Evolutionary conservation across 2,797 vertebrate genomes (phyloP).

Genomic region (Stomatorhinus walkeri): DNA sequence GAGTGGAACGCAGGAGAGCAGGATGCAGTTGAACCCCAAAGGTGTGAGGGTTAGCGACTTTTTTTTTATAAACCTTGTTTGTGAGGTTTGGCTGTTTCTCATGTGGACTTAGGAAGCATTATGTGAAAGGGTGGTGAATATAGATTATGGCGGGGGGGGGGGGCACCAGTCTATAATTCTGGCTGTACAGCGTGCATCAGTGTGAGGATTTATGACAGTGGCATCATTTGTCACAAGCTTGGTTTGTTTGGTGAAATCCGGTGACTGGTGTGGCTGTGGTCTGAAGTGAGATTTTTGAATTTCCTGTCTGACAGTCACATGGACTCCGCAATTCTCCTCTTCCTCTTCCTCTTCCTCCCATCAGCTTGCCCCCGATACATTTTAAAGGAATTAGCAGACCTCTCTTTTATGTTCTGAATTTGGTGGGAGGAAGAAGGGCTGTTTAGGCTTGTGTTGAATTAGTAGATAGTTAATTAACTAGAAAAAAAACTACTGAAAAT

Average conservation of each 20-base stretch:
- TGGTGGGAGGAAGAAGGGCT: constrained; percentile 2
- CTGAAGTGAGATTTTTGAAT: not conserved
- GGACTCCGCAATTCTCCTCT: not conserved
- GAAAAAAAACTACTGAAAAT: constrained; percentile 8
- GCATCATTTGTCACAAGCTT: not conserved
- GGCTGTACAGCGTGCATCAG: not conserved
- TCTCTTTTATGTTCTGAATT: not conserved
- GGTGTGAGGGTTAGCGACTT: not conserved
- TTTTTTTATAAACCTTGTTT: not conserved
- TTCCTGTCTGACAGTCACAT: not conserved
- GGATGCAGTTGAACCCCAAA: not conserved
- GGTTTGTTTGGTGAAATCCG: constrained; percentile 3
- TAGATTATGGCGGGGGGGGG: not conserved
- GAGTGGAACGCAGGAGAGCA: not conserved
- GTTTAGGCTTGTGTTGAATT: not conserved
- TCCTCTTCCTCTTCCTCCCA: not conserved
- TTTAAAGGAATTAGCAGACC: not conserved
- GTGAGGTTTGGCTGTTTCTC: not conserved
- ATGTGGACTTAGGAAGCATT: not conserved
- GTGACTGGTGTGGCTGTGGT: not conserved
- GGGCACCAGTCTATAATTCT: not conserved
- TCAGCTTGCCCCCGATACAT: not conserved
- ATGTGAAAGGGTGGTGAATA: not conserved
- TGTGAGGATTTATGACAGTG: not conserved
- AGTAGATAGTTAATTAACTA: not conserved